Base-by-base conservation (phyloP, 2,797 vertebrate species). In the Carapus acus region DNA sequence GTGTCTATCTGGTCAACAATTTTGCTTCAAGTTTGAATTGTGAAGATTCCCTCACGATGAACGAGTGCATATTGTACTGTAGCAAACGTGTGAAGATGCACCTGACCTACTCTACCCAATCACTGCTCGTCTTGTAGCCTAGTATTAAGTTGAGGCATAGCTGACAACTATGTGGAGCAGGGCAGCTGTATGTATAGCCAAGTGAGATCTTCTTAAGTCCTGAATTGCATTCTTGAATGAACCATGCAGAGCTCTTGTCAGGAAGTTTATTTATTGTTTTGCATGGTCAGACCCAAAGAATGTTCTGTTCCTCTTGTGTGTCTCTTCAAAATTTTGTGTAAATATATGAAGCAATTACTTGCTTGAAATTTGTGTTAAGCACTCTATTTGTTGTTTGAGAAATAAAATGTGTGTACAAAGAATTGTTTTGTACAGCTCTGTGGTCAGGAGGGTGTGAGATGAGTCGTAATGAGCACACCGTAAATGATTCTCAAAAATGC, bases 251-350 rank as follows among this genome's bases (percentile, higher is more conserved):
- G 74, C 62, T 59, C 67, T n/a, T 43, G 72, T 82, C 69, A 72
- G 69, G 74, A 74, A 82, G 53, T 56, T 78, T 80, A 82, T 86
- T 86, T 86, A 79, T 85, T 83, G 78, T 84, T 90, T 86, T 88
- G 88, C 88, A 89, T 87, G 87, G 79, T 85, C 69, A 67, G 76
- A 80, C 79, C 84, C 85, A 87, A 87, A 88, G 83, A 88, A 82
- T 85, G 77, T 78, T 82, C 80, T 72, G 70, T 54, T 44, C 21
- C 39, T 60, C 52, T 56, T 40, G 33, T 63, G 24, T 74, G 58
- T 81, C 69, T 79, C 62, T 67, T 77, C 43, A 69, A 81, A 52
- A 54, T 62, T 75, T 77, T 67, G 58, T 89, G 86, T 90, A 87
- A 85, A 88, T 87, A 88, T 79, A 77, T 77, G 62, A 82, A 78